Percentiles rank a stretch among this genome's conserved stretches.
phyloP scores from a whole-genome alignment of 1,140 invertebrate genomes.

The Scaptodrosophila lebanonensis region DNA sequence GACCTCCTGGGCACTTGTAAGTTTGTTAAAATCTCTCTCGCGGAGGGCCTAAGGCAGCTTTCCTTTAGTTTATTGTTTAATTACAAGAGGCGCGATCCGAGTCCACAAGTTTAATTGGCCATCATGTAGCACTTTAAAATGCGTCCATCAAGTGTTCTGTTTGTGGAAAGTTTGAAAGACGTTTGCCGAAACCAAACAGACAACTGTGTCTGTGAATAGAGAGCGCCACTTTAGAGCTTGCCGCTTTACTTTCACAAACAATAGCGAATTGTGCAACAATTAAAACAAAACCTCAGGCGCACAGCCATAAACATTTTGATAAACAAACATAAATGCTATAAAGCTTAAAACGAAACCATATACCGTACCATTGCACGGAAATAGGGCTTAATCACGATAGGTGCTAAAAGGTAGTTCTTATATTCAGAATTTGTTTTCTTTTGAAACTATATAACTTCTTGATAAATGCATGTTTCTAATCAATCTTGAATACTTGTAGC shows the following conservation, averaged over 20 bases:
- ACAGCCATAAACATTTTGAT: no score
- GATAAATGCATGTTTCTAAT: no score
- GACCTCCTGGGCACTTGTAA: background rate
- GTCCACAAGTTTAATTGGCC: slow-evolving; percentile 38
- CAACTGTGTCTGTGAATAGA: slow-evolving; percentile 13
- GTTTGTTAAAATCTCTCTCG: slow-evolving; percentile 24
- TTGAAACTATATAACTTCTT: no score
- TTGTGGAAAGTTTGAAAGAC: background rate
- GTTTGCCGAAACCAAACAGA: background rate
- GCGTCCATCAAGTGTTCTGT: slow-evolving; percentile 12
- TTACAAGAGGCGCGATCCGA: slow-evolving; percentile 32
- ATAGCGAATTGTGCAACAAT: no score
- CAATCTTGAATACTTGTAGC: slow-evolving; percentile 32
- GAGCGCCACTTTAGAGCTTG: no score
- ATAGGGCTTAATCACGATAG: no score
- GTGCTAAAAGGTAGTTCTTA: no score
- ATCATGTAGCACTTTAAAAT: slow-evolving; percentile 5
- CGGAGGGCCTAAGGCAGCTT: slow-evolving; percentile 31
- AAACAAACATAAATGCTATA: no score
- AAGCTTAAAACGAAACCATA: no score
- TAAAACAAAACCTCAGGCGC: no score
- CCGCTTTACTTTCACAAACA: no score
- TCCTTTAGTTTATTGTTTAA: slow-evolving; percentile 55
- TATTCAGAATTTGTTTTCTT: background rate
- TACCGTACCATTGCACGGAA: no score